A percentile compares a stretch with the other conserved stretches of the same genome.
These are phyloP conservation scores for Brienomyrus brachyistius DNA, from an alignment of 2,113 vertebrate genomes.

Conservation along the genomic window DNA sequence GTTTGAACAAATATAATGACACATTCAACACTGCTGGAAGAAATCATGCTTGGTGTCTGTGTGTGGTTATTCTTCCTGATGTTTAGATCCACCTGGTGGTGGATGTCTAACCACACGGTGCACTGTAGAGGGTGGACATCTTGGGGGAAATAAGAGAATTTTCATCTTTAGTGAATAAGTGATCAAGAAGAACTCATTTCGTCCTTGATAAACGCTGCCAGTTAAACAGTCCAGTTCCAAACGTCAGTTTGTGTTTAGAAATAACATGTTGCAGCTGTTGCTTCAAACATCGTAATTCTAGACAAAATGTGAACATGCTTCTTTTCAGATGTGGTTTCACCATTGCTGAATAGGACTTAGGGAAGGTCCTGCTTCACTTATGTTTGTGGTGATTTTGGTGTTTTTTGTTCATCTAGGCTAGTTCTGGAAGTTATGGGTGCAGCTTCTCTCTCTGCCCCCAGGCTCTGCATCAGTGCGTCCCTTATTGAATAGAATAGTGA, in stretches of 20 bases:
- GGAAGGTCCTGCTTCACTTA: background rate
- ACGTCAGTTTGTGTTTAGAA: background rate
- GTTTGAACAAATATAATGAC: conserved; percentile 29
- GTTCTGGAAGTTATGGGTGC: background rate
- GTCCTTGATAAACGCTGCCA: background rate
- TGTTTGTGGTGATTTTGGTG: background rate
- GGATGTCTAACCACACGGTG: background rate
- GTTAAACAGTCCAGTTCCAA: background rate
- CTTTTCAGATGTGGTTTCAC: background rate
- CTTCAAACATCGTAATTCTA: background rate
- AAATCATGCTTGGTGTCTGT: conserved; percentile 16
- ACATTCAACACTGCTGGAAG: conserved; percentile 20
- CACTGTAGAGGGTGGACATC: background rate
- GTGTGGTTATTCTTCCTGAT: conserved; percentile 2
- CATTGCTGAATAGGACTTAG: background rate
- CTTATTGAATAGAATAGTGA: background rate
- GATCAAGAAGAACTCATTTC: background rate
- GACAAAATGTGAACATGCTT: background rate
- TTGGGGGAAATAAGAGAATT: background rate
- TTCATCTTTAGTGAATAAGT: background rate
- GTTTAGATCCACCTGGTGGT: background rate
- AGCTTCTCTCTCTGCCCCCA: background rate
- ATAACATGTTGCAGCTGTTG: background rate
- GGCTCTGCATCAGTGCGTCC: background rate
- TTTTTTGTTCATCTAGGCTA: background rate